phyloP scores from a whole-genome alignment of 2,113 vertebrate genomes.

The Elephas maximus region DNA sequence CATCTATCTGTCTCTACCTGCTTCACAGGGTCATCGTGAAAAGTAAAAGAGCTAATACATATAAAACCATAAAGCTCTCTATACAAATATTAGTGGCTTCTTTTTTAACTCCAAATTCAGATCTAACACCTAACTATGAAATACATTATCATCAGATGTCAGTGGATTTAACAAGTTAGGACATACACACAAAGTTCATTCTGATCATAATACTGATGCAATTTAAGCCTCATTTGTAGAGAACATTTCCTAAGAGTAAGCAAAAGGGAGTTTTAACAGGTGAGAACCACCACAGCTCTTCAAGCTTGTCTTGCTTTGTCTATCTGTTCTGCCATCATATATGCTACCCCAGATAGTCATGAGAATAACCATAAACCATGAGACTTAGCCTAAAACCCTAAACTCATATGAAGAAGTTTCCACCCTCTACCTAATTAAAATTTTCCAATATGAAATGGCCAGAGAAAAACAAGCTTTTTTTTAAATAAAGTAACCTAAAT shows the following conservation, averaged over 20 bases:
- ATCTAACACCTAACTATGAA: neutral
- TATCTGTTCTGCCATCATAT: neutral
- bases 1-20: neutral
- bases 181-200: rapidly evolving
- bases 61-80: neutral
- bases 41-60: neutral
- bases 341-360: neutral
- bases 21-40: neutral
- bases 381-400: neutral
- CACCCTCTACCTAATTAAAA: neutral
- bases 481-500: neutral
- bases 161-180: neutral
- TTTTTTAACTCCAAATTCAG: neutral
- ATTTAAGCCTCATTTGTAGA: neutral
- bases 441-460: neutral
- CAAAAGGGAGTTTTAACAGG: neutral
- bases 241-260: neutral
- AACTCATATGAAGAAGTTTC: neutral
- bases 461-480: neutral
- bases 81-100: no score
- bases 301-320: neutral
- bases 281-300: neutral
- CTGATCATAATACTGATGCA: no score
- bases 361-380: neutral
- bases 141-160: neutral